phyloP scores from a whole-genome alignment of 37 sponge, comb jelly and placozoan genomes.

The Chondrilla cf. caribensis region DNA sequence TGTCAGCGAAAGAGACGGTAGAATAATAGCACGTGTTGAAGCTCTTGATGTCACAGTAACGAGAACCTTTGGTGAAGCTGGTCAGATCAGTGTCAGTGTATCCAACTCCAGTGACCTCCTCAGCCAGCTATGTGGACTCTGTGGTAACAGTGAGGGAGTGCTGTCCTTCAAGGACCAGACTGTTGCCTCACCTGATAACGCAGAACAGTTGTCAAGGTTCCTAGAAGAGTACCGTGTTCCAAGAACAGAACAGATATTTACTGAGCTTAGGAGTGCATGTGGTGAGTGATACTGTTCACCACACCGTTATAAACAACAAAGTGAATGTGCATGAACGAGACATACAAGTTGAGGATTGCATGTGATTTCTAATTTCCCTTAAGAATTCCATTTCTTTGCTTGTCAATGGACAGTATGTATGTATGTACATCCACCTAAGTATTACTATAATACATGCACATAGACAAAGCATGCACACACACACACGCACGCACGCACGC shows the following conservation, averaged over 20 bases:
- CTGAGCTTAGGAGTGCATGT: too few species aligned
- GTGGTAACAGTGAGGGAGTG: neutral
- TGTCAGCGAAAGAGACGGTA: neutral
- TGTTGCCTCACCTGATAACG: neutral
- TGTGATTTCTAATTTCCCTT: too few species aligned
- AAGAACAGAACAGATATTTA: neutral
- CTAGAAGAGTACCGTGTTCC: neutral
- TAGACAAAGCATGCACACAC: too few species aligned
- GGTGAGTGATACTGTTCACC: too few species aligned
- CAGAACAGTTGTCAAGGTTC: neutral
- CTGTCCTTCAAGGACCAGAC: neutral
- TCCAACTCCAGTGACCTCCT: neutral
- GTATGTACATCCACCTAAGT: neutral
- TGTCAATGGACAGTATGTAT: neutral
- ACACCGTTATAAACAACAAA: too few species aligned
- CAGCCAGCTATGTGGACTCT: slow-evolving; percentile 14
- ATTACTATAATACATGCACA: too few species aligned
- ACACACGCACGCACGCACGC: too few species aligned
- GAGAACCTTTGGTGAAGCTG: neutral
- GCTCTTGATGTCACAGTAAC: neutral
- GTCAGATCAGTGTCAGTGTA: neutral
- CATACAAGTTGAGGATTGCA: too few species aligned
- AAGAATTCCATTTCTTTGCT: neutral
- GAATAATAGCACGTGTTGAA: neutral
- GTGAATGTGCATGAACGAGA: too few species aligned